Evolutionary conservation across 2,888 invertebrate species (phyloP), one percentile per base, ranked within the genome.

Genomic region (Drosophila tripunctata): DNA sequence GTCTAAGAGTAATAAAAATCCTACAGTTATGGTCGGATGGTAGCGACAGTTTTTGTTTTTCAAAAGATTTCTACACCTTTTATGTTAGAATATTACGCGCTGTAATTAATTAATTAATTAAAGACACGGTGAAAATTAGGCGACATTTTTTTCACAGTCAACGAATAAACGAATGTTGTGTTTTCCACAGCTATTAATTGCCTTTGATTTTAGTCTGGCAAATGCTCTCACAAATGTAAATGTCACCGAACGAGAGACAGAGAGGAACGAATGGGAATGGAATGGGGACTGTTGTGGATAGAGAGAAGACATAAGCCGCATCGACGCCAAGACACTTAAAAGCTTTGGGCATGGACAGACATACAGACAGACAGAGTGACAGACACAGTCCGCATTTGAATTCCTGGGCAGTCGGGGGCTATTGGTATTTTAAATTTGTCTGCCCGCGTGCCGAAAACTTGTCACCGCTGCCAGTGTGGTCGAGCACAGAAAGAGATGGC

Each of bases 361-460:
- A 31, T 31, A 19, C 36, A 24, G 27, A 31, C 33, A 24, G 33
- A 31, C 40, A 19, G n/a, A 44, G 31, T 50, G 27, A 54, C 24
- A 21, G 27, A 47, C 33, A 33, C 54, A 44, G 58, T 44, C 56
- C 70, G 61, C 63, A 78, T 82, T 82, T 69, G 65, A 74, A 73
- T 73, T 72, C 73, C 70, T 73, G 76, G 66, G 55, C 56, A 52
- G 47, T 55, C 36, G 69, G 30, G n/a, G 51, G 35, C 3, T 52
- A 45, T 31, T 61, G 70, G 83, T n/a, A n/a, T n/a, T n/a, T n/a
- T n/a, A n/a, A 89, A 89, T 89, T 86, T 82, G 89, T 88, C 74
- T 87, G 85, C 83, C 89, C 89, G 89, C 89, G 89, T 89, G 89
- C 89, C 89, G 88, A 89, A 89, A 89, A 85, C 80, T 89, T 89